Conservation (phyloP, 1,140 invertebrate genomes). For the Eupristina koningsbergeri region DNA sequence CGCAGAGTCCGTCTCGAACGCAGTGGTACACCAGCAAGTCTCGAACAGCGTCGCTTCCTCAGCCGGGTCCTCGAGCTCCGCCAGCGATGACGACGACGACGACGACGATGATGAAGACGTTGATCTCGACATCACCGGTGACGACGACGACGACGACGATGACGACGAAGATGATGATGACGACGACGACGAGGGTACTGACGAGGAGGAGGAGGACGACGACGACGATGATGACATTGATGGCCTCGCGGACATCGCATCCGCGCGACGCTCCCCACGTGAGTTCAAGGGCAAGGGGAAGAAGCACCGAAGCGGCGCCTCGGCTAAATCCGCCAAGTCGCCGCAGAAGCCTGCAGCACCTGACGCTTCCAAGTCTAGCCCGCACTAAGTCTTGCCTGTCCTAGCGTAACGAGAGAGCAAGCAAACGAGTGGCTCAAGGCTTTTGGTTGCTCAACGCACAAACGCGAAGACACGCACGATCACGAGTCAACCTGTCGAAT, state of each 20-base stretch:
- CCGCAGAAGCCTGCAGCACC: slow-evolving; percentile 16
- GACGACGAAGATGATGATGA: slow-evolving; percentile 73
- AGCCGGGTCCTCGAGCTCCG: slow-evolving; percentile 72
- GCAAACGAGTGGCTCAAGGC: slow-evolving; percentile 35
- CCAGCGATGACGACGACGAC: slow-evolving; percentile 70
- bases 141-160: slow-evolving; percentile 69
- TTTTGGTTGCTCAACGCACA: neutral
- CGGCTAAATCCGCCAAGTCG: slow-evolving; percentile 8
- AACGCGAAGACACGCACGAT: neutral
- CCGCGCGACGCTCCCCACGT: slow-evolving; percentile 71
- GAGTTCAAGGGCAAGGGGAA: slow-evolving; percentile 42
- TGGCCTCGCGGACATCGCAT: slow-evolving; percentile 78
- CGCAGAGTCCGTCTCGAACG: slow-evolving; percentile 58
- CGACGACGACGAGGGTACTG: slow-evolving; percentile 79
- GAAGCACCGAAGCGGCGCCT: slow-evolving; percentile 16
- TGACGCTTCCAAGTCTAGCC: slow-evolving; percentile 18
- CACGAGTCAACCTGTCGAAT: slow-evolving; percentile 4
- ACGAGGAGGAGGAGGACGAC: slow-evolving; percentile 83
- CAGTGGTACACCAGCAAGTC: slow-evolving; percentile 61
- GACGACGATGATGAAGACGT: slow-evolving; percentile 58
- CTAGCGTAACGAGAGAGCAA: slow-evolving; percentile 1
- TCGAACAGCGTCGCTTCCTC: slow-evolving; percentile 57
- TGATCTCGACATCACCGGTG: slow-evolving; percentile 56
- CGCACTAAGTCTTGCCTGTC: slow-evolving; percentile 37
- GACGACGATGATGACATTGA: slow-evolving; percentile 82